phyloP scores from a whole-genome alignment of 2,888 invertebrate species.

The Diogma glabrata region DNA sequence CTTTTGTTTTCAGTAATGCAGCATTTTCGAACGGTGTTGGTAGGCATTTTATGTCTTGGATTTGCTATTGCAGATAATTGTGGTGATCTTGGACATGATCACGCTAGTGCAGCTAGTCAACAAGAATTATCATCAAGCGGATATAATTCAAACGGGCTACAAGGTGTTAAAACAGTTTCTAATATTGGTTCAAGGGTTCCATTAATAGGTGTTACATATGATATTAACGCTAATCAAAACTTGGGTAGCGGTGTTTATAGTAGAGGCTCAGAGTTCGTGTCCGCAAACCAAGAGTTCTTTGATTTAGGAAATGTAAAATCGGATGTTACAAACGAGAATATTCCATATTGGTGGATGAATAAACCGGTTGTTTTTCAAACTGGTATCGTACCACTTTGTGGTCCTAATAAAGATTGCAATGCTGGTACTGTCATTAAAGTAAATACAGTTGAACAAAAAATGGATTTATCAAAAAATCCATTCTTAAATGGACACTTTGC shows the following conservation, averaged over 20 bases:
- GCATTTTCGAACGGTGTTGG: background rate
- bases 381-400: background rate
- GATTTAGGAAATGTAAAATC: too few relatives aligned
- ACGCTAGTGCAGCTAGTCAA: conserved; percentile 4
- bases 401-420: conserved; percentile 4
- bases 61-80: conserved; percentile 4
- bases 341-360: conserved; percentile 5
- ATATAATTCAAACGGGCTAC: conserved; percentile 2
- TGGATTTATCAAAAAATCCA: conserved; percentile 4
- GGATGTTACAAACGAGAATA: too few relatives aligned
- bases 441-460: background rate
- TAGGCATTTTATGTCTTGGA: background rate
- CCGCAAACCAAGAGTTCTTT: too few relatives aligned
- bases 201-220: too few relatives aligned
- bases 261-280: conserved; percentile 3
- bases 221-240: conserved; percentile 4
- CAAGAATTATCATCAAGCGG: background rate
- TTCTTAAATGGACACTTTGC: conserved; percentile 1
- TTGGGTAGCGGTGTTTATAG: conserved; percentile 4
- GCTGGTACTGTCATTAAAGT: too few relatives aligned
- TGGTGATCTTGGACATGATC: conserved; percentile 4
- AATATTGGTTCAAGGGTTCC: conserved; percentile 2
- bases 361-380: background rate
- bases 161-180: conserved; percentile 5
- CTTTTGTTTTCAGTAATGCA: conserved; percentile 5